A percentile compares a stretch with the other conserved stretches of the same genome.
Evolutionary conservation across 1,140 invertebrate genomes (phyloP).

Genomic region (Microvelia longipes): DNA sequence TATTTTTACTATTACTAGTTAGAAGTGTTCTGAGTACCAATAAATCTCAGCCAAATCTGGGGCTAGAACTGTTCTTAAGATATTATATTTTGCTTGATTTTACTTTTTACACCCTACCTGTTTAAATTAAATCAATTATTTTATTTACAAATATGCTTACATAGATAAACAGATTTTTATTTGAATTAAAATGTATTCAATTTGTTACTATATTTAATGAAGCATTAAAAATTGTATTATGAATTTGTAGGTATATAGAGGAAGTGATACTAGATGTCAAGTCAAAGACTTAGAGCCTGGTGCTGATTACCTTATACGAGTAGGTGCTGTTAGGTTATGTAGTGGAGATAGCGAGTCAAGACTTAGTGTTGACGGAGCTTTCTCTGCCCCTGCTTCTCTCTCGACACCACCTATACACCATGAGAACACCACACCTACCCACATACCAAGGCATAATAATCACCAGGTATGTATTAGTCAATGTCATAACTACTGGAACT

Average conservation of each 20-base stretch:
- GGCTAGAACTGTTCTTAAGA: too few relatives aligned
- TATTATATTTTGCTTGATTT: too few relatives aligned
- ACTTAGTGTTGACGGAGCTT: slow-evolving; percentile 43
- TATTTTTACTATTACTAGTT: too few relatives aligned
- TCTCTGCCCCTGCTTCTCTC: slow-evolving; percentile 42
- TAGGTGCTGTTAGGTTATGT: slow-evolving; percentile 50
- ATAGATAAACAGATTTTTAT: too few relatives aligned
- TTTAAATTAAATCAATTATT: too few relatives aligned
- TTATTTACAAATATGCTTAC: too few relatives aligned
- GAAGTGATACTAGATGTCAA: slow-evolving; percentile 43
- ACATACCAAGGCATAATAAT: slow-evolving; percentile 19
- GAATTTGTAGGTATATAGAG: slow-evolving; percentile 52
- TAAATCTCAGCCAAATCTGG: too few relatives aligned
- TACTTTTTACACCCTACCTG: too few relatives aligned
- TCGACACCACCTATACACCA: slow-evolving; percentile 29
- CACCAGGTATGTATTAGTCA: slow-evolving; percentile 19
- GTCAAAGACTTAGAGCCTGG: slow-evolving; percentile 50
- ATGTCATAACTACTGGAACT: slow-evolving; percentile 14
- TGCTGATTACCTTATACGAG: slow-evolving; percentile 52
- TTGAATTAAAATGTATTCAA: too few relatives aligned
- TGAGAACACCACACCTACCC: slow-evolving; percentile 20
- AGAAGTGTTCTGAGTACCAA: too few relatives aligned
- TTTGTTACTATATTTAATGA: too few relatives aligned
- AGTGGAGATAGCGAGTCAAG: slow-evolving; percentile 24
- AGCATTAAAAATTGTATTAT: too few relatives aligned